Evolutionary conservation across 2,797 vertebrate species (phyloP), one percentile per base, ranked within the genome.

Genomic region (Notolabrus celidotus): DNA sequence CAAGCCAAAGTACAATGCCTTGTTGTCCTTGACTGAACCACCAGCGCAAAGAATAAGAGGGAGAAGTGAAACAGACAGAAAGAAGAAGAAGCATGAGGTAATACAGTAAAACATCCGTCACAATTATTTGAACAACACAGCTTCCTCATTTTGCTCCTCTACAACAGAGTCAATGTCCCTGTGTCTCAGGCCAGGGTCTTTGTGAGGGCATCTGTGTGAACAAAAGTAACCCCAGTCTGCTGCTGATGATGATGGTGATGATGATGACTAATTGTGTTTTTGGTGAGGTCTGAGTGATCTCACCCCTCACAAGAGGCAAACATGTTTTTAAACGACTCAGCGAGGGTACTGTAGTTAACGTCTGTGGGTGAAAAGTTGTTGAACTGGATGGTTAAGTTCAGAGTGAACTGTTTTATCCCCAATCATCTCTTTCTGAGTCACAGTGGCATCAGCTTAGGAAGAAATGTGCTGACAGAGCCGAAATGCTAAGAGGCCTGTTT

Each of bases 341-440:
- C 20, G 10, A 63, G 69, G 75, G 87, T 77, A 86, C 49, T 78
- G 59, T 10, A 71, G 74, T 85, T 71, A 20, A 59, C 1, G 14
- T 23, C 55, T 74, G 36, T 67, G 41, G 25, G 41, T 68, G 31
- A 74, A 51, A 67, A 71, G 50, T 23, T 38, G 46, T 42, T 68
- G 34, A 78, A 67, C 74, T 65, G 27, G 27, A 46, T 38, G 4
- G 36, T 52, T 3, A 0, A 58, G 46, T 49, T 77, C 39, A 61
- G 9, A 64, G 29, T 16, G 34, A 2, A 42, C 60, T 63, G 31
- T 71, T 71, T 1, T n/a, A 16, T 16, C 25, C 29, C 19, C 54
- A 14, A 38, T 68, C 65, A 76, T 63, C 31, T 70, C 57, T 16
- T 22, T 85, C 56, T 85, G 73, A 89, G 67, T 85, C 78, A 83